A percentile compares a stretch with the other conserved stretches of the same genome.
These are phyloP conservation scores for Portevinia maculata DNA, from an alignment of 2,888 invertebrate genomes.

Conservation along the genomic window DNA sequence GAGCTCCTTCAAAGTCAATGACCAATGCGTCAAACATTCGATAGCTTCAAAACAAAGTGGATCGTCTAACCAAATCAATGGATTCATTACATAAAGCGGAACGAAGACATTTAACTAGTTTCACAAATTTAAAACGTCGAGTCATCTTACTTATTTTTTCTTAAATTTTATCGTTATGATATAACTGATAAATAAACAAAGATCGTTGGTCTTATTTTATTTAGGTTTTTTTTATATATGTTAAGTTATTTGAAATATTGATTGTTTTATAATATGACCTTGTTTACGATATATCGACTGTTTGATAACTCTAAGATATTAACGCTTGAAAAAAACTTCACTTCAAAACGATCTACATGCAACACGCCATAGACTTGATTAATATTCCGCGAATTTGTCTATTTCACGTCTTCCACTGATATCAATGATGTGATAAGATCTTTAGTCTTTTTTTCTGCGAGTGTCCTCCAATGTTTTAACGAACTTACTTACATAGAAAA, in stretches of 20 bases:
- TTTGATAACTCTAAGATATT: constrained; percentile 20
- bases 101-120: constrained; percentile 8
- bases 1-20: constrained; percentile 26
- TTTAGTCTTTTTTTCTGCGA: constrained; percentile 4
- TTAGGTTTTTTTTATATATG: constrained; percentile 19
- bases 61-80: constrained; percentile 12
- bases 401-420: constrained; percentile 16
- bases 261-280: constrained; percentile 39
- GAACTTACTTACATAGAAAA: constrained; percentile 9
- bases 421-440: constrained; percentile 14
- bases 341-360: constrained; percentile 13
- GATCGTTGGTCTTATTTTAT: constrained; percentile 5
- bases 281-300: constrained; percentile 11
- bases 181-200: constrained; percentile 46
- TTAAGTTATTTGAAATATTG: constrained; percentile 10
- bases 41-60: neutral
- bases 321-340: constrained; percentile 4
- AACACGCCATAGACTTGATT: constrained; percentile 21
- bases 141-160: constrained; percentile 38
- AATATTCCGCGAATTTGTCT: constrained; percentile 41
- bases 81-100: constrained; percentile 7
- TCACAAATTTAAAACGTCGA: constrained; percentile 17
- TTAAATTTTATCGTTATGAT: constrained; percentile 47
- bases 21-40: constrained; percentile 17
- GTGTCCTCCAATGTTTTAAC: constrained; percentile 12